These are phyloP conservation scores for Lordiphosa clarofinis DNA, from an alignment of 1,140 invertebrate genomes.

Conservation along the genomic window DNA sequence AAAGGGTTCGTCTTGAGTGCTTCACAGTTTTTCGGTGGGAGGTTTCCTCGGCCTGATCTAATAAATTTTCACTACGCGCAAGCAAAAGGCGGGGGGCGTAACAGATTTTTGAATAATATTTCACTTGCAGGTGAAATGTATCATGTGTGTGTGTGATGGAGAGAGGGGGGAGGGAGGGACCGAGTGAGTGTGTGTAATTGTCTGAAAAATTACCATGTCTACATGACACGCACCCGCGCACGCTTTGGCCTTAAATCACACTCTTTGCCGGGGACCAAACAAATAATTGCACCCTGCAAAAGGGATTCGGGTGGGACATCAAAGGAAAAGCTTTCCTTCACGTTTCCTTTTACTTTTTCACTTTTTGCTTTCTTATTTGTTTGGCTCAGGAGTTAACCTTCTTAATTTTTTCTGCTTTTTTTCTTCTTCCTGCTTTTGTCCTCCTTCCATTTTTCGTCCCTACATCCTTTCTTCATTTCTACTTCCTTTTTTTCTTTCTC, in stretches of 20 bases:
- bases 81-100: conserved; percentile 38
- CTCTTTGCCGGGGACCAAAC: conserved; percentile 22
- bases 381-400: too few species aligned
- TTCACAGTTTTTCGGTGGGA: conserved; percentile 6
- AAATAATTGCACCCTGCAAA: conserved; percentile 4
- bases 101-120: conserved; percentile 75
- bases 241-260: conserved; percentile 63
- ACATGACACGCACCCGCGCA: conserved; percentile 68
- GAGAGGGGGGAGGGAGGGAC: not conserved
- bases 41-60: conserved; percentile 38
- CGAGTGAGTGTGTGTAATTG: conserved; percentile 48
- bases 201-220: conserved; percentile 74
- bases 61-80: conserved; percentile 60
- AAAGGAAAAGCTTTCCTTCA: too few species aligned
- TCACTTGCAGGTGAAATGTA: conserved; percentile 69
- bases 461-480: too few species aligned
- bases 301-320: conserved; percentile 9
- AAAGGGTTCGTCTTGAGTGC: conserved; percentile 52
- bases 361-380: too few species aligned
- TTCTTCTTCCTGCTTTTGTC: too few species aligned
- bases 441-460: too few species aligned
- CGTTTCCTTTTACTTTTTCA: too few species aligned
- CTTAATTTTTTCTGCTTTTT: too few species aligned
- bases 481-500: too few species aligned
- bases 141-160: conserved; percentile 43